phyloP scores from a whole-genome alignment of 2,113 vertebrate species.

The Anoura caudifer region DNA sequence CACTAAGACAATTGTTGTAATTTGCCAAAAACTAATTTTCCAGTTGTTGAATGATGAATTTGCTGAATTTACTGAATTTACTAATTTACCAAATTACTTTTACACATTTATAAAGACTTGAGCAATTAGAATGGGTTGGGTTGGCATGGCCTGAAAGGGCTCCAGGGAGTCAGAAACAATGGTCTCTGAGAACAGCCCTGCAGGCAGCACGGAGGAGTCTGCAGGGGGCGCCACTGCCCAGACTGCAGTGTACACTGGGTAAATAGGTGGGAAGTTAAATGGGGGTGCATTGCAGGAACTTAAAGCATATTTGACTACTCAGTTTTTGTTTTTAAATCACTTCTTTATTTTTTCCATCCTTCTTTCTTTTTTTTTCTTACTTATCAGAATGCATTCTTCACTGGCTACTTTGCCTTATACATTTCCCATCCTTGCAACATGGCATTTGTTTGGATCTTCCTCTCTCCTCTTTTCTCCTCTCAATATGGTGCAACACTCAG shows the following conservation, averaged over 20 bases:
- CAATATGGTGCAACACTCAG: neutral
- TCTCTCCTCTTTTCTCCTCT: neutral
- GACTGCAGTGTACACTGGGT: neutral
- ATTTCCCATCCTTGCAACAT: neutral
- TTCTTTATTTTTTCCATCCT: neutral
- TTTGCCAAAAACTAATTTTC: slow-evolving; percentile 17
- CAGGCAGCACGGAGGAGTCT: neutral
- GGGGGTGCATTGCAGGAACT: neutral
- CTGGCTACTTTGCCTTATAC: neutral
- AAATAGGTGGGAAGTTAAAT: neutral
- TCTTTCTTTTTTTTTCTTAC: neutral
- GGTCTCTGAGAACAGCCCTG: neutral
- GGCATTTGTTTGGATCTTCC: neutral
- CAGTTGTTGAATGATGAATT: slow-evolving; percentile 40
- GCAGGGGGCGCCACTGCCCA: rapidly evolving
- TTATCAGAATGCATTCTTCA: neutral
- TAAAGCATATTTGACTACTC: neutral
- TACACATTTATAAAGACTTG: slow-evolving; percentile 26
- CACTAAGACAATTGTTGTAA: neutral
- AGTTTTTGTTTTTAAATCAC: neutral
- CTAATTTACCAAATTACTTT: slow-evolving; percentile 50
- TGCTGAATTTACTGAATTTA: slow-evolving; percentile 22
- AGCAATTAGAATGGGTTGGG: neutral
- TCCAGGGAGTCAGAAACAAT: neutral
- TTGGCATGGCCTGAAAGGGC: slow-evolving; percentile 13